A percentile compares a stretch with the other conserved stretches of the same genome.
Evolutionary conservation across 2,888 invertebrate genomes (phyloP).

Genomic region (Epsilonema sp.): DNA sequence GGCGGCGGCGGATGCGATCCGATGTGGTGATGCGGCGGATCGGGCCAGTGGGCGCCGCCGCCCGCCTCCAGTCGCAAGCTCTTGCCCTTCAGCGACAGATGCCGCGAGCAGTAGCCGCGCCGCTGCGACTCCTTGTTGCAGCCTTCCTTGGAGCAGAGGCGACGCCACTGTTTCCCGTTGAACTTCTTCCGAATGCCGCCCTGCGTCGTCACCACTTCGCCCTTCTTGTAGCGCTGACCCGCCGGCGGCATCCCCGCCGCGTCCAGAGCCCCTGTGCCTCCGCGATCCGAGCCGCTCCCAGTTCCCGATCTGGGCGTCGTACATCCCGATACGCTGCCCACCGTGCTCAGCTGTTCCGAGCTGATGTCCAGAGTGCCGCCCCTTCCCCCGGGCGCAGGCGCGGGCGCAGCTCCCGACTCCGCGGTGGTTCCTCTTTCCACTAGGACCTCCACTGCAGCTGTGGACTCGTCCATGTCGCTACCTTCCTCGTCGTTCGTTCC

Average conservation of each 20-base stretch:
- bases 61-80: slow-evolving; percentile 14
- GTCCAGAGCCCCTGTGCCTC: not conserved
- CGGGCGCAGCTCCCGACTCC: not conserved
- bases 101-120: slow-evolving; percentile 84
- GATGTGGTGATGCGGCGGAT: too few species aligned
- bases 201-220: slow-evolving; percentile 57
- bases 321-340: slow-evolving; percentile 35
- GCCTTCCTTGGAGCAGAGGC: slow-evolving; percentile 81
- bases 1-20: not conserved
- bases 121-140: slow-evolving; percentile 93
- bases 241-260: not conserved
- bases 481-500: not conserved
- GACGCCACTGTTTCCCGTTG: slow-evolving; percentile 97
- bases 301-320: slow-evolving; percentile 43
- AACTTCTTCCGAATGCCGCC: slow-evolving; percentile 95
- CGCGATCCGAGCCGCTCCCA: not conserved
- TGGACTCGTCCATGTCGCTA: not conserved
- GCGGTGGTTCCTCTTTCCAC: too few species aligned
- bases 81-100: slow-evolving; percentile 56
- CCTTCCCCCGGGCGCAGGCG: too few species aligned
- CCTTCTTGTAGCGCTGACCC: slow-evolving; percentile 43
- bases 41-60: not conserved
- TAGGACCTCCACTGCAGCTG: not conserved
- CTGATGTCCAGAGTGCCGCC: too few species aligned
- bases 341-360: not conserved